Percentiles rank a stretch among this genome's conserved stretches.
These are phyloP conservation scores for Clitarchus hookeri DNA, from an alignment of 2,888 invertebrate species.

Conservation along the genomic window DNA sequence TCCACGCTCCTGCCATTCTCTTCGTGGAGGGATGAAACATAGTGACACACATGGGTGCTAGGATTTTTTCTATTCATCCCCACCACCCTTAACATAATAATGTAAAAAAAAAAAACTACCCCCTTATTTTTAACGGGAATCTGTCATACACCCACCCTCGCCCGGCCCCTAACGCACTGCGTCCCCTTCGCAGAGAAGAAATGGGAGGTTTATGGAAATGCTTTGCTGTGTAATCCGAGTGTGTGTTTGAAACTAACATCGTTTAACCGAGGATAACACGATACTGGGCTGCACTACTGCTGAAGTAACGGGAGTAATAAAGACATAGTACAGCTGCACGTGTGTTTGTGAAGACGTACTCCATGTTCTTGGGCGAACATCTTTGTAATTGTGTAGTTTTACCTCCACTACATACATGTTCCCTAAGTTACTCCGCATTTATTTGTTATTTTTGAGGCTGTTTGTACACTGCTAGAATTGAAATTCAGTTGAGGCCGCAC, in stretches of 20 bases:
- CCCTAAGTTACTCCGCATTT: no score
- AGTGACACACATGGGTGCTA: constrained; percentile 39
- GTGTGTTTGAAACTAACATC: constrained; percentile 11
- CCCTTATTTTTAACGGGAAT: constrained; percentile 34
- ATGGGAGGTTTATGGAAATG: constrained; percentile 44
- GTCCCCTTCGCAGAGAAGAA: constrained; percentile 25
- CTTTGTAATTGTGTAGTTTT: no score
- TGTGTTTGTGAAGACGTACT: neutral
- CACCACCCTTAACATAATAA: constrained; percentile 37
- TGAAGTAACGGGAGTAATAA: neutral
- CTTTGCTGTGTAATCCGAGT: constrained; percentile 41
- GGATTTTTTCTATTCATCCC: constrained; percentile 29
- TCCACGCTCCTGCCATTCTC: constrained; percentile 26
- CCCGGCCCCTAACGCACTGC: constrained; percentile 27
- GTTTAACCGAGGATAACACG: neutral
- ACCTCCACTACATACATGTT: no score
- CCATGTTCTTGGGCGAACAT: no score
- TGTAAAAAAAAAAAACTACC: constrained; percentile 38
- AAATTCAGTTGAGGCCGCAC: no score
- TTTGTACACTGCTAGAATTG: no score
- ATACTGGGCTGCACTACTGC: neutral
- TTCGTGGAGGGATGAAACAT: constrained; percentile 31
- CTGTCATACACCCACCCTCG: constrained; percentile 32
- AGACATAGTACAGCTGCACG: neutral
- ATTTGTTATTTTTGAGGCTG: no score